Evolutionary conservation across 2,888 invertebrate genomes (phyloP), one percentile per base, ranked within the genome.

Genomic region (Agrilus biguttatus): DNA sequence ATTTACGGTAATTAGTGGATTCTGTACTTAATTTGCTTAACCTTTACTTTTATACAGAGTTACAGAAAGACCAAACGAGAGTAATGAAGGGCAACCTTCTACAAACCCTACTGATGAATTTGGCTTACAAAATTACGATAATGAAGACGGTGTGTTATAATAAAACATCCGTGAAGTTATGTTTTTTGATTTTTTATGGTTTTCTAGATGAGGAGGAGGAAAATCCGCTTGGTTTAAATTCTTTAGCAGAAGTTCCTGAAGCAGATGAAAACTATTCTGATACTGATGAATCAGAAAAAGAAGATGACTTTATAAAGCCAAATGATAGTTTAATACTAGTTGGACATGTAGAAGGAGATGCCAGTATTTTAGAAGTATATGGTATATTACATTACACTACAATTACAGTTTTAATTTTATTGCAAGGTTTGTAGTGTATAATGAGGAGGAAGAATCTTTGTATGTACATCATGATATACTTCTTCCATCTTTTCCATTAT

Each of bases 401-500:
- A 37, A 33, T 43, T 32, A 13, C 10, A 40, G 10, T 34, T 43
- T 42, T 40, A 41, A 37, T 28, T 28, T 36, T 39, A 44, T 19
- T 36, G 17, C 37, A 36, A 37, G 45, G 45, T 44, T 71, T 72
- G 46, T 66, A 86, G 89, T 96, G 41, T 92, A 87, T 65, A 96
- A 97, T 65, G 84, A 87, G 62, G 77, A 77, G 36, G 88, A 89
- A 58, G 85, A 80, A 35, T 87, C 90, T 1, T 77, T 95, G 47
- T 98, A 93, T 59, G 84, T 90, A 3, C 95, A 96, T 62, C 96
- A 97, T 61, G 95, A 97, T 65, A 78, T 92, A 45, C 68, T 92
- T 17, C 67, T 98, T 45, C 85, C 91, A 0, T 80, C 88, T 51
- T 88, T 89, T 61, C 95, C 96, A 0, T 70, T 97, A 10, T 89